These are phyloP conservation scores for Pongo abelii DNA, from an alignment of 2,113 vertebrate species.

Conservation along the genomic window DNA sequence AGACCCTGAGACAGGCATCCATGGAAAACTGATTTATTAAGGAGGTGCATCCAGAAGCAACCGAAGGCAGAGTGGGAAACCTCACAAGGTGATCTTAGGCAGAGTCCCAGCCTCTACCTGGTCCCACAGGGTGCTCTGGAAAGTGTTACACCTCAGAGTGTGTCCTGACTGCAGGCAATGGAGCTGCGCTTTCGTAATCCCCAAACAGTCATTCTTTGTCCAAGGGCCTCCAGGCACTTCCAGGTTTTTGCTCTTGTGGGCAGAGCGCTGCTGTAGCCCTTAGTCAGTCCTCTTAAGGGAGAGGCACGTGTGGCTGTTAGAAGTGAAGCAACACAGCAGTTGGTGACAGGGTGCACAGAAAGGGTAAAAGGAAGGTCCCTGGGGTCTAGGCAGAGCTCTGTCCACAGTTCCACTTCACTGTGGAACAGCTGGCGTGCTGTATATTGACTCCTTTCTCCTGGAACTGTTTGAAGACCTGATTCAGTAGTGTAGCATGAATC, in stretches of 20 bases:
- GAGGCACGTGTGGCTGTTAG: neutral
- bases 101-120: too few species aligned
- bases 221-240: neutral
- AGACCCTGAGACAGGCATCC: neutral
- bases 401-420: neutral
- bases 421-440: accelerated
- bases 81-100: neutral
- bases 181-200: neutral
- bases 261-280: accelerated
- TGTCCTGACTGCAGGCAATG: neutral
- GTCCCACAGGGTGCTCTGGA: neutral
- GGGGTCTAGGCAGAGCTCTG: neutral
- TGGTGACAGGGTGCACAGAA: accelerated
- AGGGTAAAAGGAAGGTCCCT: neutral
- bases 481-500: neutral
- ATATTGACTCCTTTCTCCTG: accelerated
- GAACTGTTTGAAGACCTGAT: neutral
- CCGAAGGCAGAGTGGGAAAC: neutral
- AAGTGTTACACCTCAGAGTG: neutral
- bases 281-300: neutral
- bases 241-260: neutral
- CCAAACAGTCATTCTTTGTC: neutral
- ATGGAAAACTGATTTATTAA: neutral
- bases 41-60: neutral
- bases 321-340: neutral